Percentiles rank a stretch among this genome's conserved stretches.
Conservation (phyloP, 2,888 invertebrate genomes). For the Nomada ruficornis region DNA sequence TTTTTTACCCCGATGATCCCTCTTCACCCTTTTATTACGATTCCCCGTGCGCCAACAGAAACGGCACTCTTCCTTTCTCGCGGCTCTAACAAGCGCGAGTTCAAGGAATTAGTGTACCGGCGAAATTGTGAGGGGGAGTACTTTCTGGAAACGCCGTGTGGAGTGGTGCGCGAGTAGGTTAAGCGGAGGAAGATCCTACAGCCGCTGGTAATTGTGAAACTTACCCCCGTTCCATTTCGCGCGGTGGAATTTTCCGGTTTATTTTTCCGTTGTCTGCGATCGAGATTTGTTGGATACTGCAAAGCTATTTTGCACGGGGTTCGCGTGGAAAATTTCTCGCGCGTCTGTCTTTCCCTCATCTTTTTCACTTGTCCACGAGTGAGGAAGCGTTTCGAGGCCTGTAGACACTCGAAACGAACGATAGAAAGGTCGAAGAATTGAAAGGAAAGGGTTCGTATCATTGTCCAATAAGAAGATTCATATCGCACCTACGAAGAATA, state of each 20-base stretch:
- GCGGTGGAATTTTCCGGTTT: background rate
- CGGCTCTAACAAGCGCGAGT: conserved; percentile 43
- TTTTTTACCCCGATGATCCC: conserved; percentile 3
- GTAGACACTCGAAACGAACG: background rate
- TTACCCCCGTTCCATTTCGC: background rate
- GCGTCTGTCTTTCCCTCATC: background rate
- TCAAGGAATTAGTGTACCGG: conserved; percentile 47
- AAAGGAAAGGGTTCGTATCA: background rate
- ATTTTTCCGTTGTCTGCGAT: background rate
- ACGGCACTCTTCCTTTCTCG: conserved; percentile 46
- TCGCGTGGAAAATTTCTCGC: background rate
- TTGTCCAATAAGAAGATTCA: conserved; percentile 3
- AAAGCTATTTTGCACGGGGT: too few relatives aligned
- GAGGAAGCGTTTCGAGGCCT: background rate
- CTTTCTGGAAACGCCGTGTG: conserved; percentile 16
- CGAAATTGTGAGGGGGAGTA: conserved; percentile 6
- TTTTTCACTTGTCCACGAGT: background rate
- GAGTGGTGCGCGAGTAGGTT: conserved; percentile 16
- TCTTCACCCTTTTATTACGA: conserved; percentile 33
- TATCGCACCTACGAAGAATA: background rate
- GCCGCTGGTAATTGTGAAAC: background rate
- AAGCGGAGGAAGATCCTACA: background rate
- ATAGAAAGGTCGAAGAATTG: background rate
- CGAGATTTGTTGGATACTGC: too few relatives aligned
- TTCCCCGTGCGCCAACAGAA: conserved; percentile 25